Evolutionary conservation across 2,888 invertebrate species (phyloP).

Genomic region (Nudaria mundana): DNA sequence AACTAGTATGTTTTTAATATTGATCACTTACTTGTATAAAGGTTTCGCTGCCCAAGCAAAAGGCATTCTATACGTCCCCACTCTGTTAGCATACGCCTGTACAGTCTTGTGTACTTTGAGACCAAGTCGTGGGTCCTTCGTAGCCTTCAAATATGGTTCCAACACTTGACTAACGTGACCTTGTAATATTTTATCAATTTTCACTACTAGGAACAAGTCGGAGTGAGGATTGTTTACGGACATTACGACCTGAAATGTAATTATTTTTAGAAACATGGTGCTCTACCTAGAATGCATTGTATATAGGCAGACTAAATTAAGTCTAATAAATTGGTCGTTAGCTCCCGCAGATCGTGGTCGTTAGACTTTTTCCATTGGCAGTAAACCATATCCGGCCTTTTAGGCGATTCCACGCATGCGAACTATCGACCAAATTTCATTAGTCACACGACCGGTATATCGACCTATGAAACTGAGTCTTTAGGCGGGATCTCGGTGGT

Average conservation of each 20-base stretch:
- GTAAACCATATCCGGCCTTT: no score
- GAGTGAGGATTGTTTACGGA: slow-evolving; percentile 94
- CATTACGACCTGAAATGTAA: slow-evolving; percentile 86
- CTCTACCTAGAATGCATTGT: no score
- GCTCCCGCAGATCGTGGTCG: no score
- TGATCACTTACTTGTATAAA: slow-evolving; percentile 85
- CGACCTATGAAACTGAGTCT: no score
- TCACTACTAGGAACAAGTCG: slow-evolving; percentile 95
- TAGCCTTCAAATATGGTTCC: slow-evolving; percentile 92
- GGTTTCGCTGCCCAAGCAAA: slow-evolving; percentile 98
- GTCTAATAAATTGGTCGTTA: no score
- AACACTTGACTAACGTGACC: slow-evolving; percentile 91
- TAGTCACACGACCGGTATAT: no score
- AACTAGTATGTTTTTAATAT: no score
- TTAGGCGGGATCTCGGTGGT: no score
- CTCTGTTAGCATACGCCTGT: slow-evolving; percentile 88
- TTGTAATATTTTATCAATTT: slow-evolving; percentile 96
- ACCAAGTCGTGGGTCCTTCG: slow-evolving; percentile 89
- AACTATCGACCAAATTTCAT: no score
- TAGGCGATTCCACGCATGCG: no score
- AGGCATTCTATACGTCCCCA: slow-evolving; percentile 96
- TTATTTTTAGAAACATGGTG: neutral
- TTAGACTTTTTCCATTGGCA: no score
- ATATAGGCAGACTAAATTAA: no score
- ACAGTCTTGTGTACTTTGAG: slow-evolving; percentile 91